Evolutionary conservation across 2,888 invertebrate species (phyloP).

Genomic region (Linnaemya tessellans): DNA sequence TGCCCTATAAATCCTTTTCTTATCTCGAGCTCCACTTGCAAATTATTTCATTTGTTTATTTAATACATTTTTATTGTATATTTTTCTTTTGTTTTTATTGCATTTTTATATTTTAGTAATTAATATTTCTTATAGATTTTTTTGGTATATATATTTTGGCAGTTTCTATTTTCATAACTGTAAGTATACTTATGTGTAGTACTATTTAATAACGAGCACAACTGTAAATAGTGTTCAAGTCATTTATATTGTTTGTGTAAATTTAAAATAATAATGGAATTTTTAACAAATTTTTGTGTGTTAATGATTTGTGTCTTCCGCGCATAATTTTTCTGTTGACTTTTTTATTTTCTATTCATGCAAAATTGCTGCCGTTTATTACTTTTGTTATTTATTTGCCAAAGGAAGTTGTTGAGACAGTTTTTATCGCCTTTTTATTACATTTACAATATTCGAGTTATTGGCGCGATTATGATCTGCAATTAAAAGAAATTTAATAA

Average conservation of each 20-base stretch:
- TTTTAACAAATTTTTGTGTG: conserved; percentile 1
- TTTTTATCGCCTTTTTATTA: conserved; percentile 1
- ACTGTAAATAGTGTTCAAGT: conserved; percentile 1
- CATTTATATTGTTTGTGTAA: not conserved
- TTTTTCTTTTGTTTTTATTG: not conserved
- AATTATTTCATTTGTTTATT: not conserved
- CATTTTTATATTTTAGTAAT: conserved; percentile 11
- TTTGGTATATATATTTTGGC: conserved; percentile 24
- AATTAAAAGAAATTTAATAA: conserved; percentile 4
- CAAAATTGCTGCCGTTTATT: not conserved
- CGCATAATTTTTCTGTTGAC: conserved; percentile 40
- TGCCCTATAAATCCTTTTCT: not conserved
- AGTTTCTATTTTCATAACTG: not conserved
- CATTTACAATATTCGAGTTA: not conserved
- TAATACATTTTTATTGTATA: not conserved
- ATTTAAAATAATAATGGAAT: not conserved
- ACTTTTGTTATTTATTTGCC: not conserved
- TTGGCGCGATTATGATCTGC: conserved; percentile 8
- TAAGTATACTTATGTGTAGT: not conserved
- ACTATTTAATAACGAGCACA: not conserved
- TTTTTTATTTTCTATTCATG: not conserved
- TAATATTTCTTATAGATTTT: not conserved
- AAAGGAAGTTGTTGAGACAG: not conserved
- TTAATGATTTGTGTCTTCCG: conserved; percentile 55
- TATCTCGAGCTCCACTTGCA: not conserved